Base-by-base conservation (phyloP, 2,113 vertebrate species). In the Piaya cayana region DNA sequence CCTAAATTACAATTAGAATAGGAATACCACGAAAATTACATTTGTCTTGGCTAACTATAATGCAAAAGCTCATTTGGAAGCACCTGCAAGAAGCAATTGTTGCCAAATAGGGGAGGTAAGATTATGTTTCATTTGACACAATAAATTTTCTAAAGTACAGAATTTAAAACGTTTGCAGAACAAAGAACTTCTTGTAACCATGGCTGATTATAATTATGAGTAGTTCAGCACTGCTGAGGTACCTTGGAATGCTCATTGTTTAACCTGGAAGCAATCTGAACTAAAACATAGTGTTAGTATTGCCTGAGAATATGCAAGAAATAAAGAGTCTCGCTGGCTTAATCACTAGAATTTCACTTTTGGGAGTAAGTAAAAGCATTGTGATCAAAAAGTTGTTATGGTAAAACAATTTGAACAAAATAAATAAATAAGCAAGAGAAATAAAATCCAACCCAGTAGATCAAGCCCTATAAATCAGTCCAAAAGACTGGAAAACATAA, bases 231-330 rank as follows among this genome's bases (percentile, higher is more conserved):
- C 81, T 92, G 90, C 71, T 34, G 81, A 94, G 62, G 80, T 88
- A 85, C 85, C 59, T 96, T 97, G 97, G 96, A 97, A 96, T 96
- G 88, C 85, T 92, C 91, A 94, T 93, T 96, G 96, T 97, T 97
- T 96, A 96, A 96, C 82, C 95, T 97, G 97, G 96, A 97, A 96
- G 90, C 85, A 96, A 87, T 91, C 80, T 96, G 64, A 96, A 87
- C 49, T 79, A 75, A 94, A 87, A 75, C 62, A 87, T 26, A 88
- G 62, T 42, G 42, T 87, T 90, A 89, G 83, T 55, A 76, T 88
- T 96, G 92, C 84, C 77, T 67, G 75, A 91, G 75, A 95, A 84
- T 93, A 90, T 59, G 68, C 39, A 90, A 7, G 3, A 75, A 78
- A 88, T 52, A 74, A 49, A 55, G 45, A 67, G 60, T 59, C 36